Conservation (phyloP, 2,113 vertebrate species). For the Oreochromis tanganicae region DNA sequence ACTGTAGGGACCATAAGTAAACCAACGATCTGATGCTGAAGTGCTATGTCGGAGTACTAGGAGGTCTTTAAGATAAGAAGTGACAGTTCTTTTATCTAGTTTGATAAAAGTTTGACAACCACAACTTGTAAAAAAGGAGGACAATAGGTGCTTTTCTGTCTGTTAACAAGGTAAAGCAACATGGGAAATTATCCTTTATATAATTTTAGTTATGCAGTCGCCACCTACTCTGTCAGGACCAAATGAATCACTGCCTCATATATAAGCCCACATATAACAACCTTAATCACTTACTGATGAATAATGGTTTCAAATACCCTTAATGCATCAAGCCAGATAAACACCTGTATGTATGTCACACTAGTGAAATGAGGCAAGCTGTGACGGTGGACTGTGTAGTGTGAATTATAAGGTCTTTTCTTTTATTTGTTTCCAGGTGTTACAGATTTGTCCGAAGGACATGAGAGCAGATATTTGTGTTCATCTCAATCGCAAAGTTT, state of each 20-base stretch:
- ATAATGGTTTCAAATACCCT: background rate
- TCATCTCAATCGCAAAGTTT: constrained; percentile 96
- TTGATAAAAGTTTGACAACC: background rate
- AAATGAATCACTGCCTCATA: background rate
- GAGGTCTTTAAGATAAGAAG: background rate
- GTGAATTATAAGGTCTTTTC: background rate
- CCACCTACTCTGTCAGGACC: background rate
- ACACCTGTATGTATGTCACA: background rate
- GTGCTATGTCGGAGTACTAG: background rate
- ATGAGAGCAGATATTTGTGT: constrained; percentile 98
- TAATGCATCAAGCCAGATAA: background rate
- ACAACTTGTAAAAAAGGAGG: background rate
- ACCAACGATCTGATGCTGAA: background rate
- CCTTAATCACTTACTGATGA: background rate
- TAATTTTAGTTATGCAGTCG: background rate
- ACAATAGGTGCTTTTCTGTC: background rate
- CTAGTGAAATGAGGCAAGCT: background rate
- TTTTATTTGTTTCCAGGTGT: constrained; percentile 72
- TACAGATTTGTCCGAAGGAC: constrained; percentile 98
- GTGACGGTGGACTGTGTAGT: background rate
- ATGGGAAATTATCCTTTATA: background rate
- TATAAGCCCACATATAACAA: background rate
- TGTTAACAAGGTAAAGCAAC: background rate
- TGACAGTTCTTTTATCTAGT: background rate
- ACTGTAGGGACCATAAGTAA: background rate